Evolutionary conservation across 2,113 vertebrate species (phyloP).

Genomic region (Ivindomyrus marchei): DNA sequence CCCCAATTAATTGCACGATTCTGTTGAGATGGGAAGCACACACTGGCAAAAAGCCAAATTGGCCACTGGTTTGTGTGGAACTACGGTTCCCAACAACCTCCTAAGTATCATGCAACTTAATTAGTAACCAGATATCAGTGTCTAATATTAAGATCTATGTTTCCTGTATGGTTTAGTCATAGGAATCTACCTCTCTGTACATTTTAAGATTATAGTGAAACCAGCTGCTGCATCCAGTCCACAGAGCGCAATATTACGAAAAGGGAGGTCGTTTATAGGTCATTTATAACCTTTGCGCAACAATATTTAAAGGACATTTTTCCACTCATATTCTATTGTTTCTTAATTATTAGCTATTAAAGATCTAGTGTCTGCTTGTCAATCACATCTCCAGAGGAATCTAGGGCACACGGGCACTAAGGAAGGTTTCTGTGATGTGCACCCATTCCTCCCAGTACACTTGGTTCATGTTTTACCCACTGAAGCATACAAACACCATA

Average conservation of each 20-base stretch:
- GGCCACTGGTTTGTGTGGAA: background rate
- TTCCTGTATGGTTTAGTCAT: constrained; percentile 16
- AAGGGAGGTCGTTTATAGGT: background rate
- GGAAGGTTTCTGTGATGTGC: background rate
- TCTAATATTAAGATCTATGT: constrained; percentile 32
- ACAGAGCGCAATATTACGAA: background rate
- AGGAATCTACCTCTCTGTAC: background rate
- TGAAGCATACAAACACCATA: background rate
- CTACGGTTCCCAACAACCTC: constrained; percentile 15
- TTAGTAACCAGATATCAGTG: constrained; percentile 34
- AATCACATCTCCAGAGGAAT: background rate
- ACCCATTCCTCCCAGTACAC: background rate
- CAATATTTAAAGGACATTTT: background rate
- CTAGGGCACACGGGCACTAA: background rate
- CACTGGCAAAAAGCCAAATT: background rate
- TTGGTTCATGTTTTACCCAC: background rate
- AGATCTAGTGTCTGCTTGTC: background rate
- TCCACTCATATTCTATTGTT: background rate
- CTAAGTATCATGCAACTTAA: constrained; percentile 17
- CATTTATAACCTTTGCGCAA: background rate
- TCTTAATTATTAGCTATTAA: background rate
- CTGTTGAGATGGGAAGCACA: background rate
- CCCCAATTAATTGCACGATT: background rate
- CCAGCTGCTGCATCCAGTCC: background rate
- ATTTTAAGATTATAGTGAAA: background rate